phyloP scores from a whole-genome alignment of 2,888 invertebrate genomes.

The Drosophila borealis region DNA sequence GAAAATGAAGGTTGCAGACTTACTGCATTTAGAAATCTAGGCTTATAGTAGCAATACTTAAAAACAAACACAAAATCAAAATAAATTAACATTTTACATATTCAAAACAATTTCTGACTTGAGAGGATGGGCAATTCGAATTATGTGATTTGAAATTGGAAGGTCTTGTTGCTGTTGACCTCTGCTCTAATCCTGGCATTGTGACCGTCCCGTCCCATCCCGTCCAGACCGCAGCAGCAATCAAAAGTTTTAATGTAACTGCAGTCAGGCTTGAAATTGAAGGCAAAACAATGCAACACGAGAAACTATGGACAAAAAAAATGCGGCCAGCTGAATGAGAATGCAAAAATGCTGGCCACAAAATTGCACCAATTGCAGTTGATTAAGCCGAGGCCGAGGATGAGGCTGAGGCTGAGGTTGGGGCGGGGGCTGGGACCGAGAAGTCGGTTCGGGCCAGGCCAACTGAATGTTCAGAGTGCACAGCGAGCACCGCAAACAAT shows the following conservation, averaged over 20 bases:
- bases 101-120: neutral
- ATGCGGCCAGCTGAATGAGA: constrained; percentile 51
- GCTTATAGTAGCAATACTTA: too few relatives aligned
- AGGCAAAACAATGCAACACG: constrained; percentile 56
- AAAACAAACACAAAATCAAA: too few relatives aligned
- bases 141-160: constrained; percentile 8
- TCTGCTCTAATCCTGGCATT: constrained; percentile 43
- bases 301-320: constrained; percentile 34
- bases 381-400: constrained; percentile 62
- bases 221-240: constrained; percentile 60
- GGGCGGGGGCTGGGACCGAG: neutral
- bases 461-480: constrained; percentile 37
- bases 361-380: constrained; percentile 77
- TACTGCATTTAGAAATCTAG: too few relatives aligned
- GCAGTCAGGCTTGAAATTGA: constrained; percentile 72
- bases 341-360: constrained; percentile 68
- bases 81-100: neutral
- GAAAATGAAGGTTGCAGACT: too few relatives aligned
- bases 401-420: constrained; percentile 1
- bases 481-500: constrained; percentile 68
- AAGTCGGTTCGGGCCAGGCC: constrained; percentile 14
- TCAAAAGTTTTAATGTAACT: constrained; percentile 76
- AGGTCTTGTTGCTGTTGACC: constrained; percentile 18
- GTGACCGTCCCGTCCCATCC: constrained; percentile 35
- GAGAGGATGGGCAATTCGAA: constrained; percentile 7